phyloP scores from a whole-genome alignment of 1,140 invertebrate species.

The Megathymus violae region DNA sequence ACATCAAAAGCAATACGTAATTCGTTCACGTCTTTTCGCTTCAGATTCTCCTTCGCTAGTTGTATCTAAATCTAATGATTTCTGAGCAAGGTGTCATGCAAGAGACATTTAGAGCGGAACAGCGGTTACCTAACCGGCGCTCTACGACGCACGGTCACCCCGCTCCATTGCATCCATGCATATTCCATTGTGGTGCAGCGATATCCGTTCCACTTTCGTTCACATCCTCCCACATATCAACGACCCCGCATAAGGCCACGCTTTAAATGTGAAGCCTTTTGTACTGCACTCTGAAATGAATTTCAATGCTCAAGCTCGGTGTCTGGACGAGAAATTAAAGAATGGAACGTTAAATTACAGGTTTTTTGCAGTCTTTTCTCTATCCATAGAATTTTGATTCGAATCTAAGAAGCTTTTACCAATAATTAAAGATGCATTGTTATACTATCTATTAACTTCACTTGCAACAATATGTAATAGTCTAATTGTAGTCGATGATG shows the following conservation, averaged over 20 bases:
- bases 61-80: not conserved
- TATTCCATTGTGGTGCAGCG: constrained; percentile 65
- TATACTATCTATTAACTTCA: too few species aligned
- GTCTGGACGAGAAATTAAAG: constrained; percentile 5
- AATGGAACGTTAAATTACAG: constrained; percentile 3
- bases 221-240: constrained; percentile 37
- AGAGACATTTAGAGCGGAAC: constrained; percentile 59
- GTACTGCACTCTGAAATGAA: constrained; percentile 21
- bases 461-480: too few species aligned
- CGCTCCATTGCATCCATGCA: constrained; percentile 69
- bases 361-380: too few species aligned
- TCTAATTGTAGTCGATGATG: too few species aligned
- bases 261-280: constrained; percentile 31
- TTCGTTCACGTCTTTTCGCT: too few species aligned
- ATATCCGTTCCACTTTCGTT: constrained; percentile 77
- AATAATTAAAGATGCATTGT: too few species aligned
- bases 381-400: too few species aligned
- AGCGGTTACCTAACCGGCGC: constrained; percentile 45
- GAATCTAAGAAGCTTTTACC: too few species aligned
- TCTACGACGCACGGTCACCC: constrained; percentile 58
- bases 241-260: constrained; percentile 28
- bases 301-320: constrained; percentile 11
- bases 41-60: not conserved
- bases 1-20: too few species aligned
- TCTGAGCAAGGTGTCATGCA: not conserved